Conservation (phyloP, 2,888 invertebrate species). For the Silvanus unidentatus region DNA sequence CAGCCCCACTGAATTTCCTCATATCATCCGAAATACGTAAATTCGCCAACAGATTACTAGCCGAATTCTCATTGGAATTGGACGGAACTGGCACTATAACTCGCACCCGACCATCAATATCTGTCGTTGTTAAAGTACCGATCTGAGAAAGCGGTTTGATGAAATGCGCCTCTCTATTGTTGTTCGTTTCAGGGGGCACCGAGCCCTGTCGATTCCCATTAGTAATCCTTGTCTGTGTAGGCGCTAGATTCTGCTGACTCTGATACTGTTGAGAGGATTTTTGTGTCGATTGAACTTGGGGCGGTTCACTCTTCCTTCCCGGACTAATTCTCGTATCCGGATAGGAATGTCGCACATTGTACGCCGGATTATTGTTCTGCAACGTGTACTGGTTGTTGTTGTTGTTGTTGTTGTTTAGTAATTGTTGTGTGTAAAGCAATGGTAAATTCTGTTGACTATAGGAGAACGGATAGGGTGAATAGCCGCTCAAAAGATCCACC, state of each 20-base stretch:
- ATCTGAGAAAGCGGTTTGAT: slow-evolving; percentile 64
- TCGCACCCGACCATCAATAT: slow-evolving; percentile 55
- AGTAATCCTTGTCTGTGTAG: slow-evolving; percentile 9
- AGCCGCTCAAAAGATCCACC: slow-evolving; percentile 42
- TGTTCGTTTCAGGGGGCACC: neutral
- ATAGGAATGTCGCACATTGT: slow-evolving; percentile 37
- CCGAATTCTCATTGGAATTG: slow-evolving; percentile 40
- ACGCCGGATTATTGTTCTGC: slow-evolving; percentile 37
- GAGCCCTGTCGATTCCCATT: slow-evolving; percentile 7
- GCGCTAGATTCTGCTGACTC: slow-evolving; percentile 23
- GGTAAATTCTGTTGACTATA: slow-evolving; percentile 30
- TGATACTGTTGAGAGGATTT: slow-evolving; percentile 45
- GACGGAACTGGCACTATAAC: slow-evolving; percentile 56
- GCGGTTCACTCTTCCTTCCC: slow-evolving; percentile 33
- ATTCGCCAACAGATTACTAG: slow-evolving; percentile 45
- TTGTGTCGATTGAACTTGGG: slow-evolving; percentile 30
- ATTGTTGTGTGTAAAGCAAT: slow-evolving; percentile 27
- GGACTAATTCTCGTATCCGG: slow-evolving; percentile 34
- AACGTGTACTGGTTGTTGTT: slow-evolving; percentile 41
- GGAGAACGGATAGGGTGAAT: slow-evolving; percentile 31
- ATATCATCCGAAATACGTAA: slow-evolving; percentile 54
- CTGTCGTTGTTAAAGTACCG: slow-evolving; percentile 56
- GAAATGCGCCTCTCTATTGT: slow-evolving; percentile 46
- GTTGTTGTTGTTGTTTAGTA: slow-evolving; percentile 27
- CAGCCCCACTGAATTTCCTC: slow-evolving; percentile 51